These are phyloP conservation scores for Esox lucius DNA, from an alignment of 2,797 vertebrate species.

Conservation along the genomic window DNA sequence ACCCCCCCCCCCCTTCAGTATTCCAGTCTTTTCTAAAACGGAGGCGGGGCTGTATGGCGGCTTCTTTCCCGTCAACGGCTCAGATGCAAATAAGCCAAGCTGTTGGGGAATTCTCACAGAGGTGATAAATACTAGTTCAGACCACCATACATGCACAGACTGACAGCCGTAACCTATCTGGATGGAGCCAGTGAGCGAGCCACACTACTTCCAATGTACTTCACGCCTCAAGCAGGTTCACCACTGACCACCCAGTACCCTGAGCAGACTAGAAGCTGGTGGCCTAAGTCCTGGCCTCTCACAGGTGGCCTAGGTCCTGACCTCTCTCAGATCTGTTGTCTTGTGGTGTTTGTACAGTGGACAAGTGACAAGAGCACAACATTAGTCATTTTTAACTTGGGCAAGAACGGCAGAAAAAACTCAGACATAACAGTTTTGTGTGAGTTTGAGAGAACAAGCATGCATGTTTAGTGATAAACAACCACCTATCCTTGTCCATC, in stretches of 20 bases:
- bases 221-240: not conserved
- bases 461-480: not conserved
- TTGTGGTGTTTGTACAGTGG: constrained; percentile 11
- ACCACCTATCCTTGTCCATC: not conserved
- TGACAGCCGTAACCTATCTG: too few relatives aligned
- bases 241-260: not conserved
- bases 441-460: constrained; percentile 12
- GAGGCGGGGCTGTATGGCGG: not conserved
- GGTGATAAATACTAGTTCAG: constrained; percentile 45
- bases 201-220: not conserved
- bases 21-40: not conserved
- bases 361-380: constrained; percentile 11
- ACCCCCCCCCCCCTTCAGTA: too few relatives aligned
- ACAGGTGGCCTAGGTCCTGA: not conserved
- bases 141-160: not conserved
- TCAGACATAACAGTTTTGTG: constrained; percentile 16
- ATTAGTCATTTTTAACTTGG: constrained; percentile 5
- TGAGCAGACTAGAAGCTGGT: not conserved
- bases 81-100: constrained; percentile 29
- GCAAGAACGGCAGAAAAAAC: not conserved
- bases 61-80: constrained; percentile 11
- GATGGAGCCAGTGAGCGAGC: not conserved
- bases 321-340: not conserved
- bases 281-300: not conserved
- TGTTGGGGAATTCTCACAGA: constrained; percentile 29